Percentiles rank a stretch among this genome's conserved stretches.
These are phyloP conservation scores for Pogona vitticeps DNA, from an alignment of 2,113 vertebrate genomes.

Conservation along the genomic window DNA sequence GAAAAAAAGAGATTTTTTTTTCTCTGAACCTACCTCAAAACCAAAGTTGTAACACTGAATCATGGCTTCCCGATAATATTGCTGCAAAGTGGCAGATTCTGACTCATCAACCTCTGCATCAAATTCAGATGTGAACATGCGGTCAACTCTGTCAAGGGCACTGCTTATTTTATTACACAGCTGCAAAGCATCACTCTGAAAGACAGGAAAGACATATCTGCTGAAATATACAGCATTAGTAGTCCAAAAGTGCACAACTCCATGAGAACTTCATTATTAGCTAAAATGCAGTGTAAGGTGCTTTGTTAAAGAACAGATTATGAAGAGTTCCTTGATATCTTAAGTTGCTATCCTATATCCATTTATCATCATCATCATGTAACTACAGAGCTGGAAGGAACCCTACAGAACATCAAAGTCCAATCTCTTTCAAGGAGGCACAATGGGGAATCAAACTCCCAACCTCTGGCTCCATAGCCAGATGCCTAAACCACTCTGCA, in stretches of 20 bases:
- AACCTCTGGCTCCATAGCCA: no score
- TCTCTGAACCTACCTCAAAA: slow-evolving; percentile 86
- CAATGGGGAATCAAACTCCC: no score
- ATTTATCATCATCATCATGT: not conserved
- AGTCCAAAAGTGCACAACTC: not conserved
- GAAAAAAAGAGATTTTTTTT: not conserved
- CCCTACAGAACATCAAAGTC: not conserved
- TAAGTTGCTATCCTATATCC: not conserved
- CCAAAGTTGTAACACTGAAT: slow-evolving; percentile 98
- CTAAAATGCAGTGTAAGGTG: not conserved
- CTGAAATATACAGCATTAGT: not conserved
- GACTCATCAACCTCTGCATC: slow-evolving; percentile 93
- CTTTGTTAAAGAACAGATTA: not conserved
- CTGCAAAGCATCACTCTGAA: slow-evolving; percentile 89
- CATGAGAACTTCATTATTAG: not conserved
- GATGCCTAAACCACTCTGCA: no score
- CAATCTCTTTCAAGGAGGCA: no score
- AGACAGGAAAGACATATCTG: not conserved
- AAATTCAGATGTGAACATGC: slow-evolving; percentile 93
- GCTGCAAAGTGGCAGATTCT: slow-evolving; percentile 89
- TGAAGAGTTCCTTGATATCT: not conserved
- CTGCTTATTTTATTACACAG: slow-evolving; percentile 93
- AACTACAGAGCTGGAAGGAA: not conserved
- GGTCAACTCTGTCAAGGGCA: slow-evolving; percentile 92
- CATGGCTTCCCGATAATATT: slow-evolving; percentile 98